Conservation (phyloP, 35 echinoderm and acorn worm genomes). For the Apostichopus parvimensis region DNA sequence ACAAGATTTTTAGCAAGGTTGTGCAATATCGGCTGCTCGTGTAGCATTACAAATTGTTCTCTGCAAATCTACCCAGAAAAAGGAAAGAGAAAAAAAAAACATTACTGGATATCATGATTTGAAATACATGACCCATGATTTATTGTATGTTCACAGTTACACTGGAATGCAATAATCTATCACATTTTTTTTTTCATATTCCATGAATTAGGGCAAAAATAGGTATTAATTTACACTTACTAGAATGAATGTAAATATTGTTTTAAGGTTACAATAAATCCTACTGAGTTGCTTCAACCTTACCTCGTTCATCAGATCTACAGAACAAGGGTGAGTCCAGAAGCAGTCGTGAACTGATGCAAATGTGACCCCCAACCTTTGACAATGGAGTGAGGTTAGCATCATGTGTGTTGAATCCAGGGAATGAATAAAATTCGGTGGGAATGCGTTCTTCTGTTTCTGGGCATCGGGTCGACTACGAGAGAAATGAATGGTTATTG, state of each 20-base stretch:
- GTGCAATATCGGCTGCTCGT: constrained; percentile 76
- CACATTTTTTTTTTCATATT: not conserved
- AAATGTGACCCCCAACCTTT: constrained; percentile 78
- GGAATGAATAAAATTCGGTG: constrained; percentile 99
- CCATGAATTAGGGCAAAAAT: not conserved
- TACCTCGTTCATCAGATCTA: constrained; percentile 91
- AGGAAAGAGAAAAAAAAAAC: not conserved
- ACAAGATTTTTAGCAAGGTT: constrained; percentile 76
- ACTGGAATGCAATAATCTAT: not conserved
- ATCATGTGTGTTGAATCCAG: constrained; percentile 98
- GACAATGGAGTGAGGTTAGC: constrained; percentile 91
- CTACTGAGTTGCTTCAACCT: not conserved
- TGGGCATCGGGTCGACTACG: constrained; percentile 78
- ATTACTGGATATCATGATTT: not conserved
- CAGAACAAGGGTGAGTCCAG: constrained; percentile 80
- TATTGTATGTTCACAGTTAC: not conserved
- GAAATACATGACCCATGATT: not conserved
- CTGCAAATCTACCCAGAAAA: constrained; percentile 68
- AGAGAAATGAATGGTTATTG: too few species aligned
- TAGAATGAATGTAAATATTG: not conserved
- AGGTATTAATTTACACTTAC: too few species aligned
- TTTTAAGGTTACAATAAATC: not conserved
- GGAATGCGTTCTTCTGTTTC: constrained; percentile 97
- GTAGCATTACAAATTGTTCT: constrained; percentile 85
- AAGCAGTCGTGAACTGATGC: constrained; percentile 84